Evolutionary conservation across 1,140 invertebrate species (phyloP).

Genomic region (Arion vulgaris): DNA sequence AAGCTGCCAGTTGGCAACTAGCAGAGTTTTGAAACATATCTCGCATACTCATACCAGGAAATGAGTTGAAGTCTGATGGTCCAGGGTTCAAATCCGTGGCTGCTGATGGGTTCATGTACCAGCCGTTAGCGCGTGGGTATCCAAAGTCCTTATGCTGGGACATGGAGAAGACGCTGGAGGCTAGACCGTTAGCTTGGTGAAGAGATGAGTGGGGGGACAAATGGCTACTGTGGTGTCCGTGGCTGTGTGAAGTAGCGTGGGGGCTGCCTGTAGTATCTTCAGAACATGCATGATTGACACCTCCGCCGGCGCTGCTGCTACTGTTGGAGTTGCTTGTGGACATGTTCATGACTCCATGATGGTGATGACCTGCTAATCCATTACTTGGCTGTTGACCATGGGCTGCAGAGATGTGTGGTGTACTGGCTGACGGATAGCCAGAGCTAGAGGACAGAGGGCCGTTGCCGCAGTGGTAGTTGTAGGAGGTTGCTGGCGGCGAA

Average conservation of each 20-base stretch:
- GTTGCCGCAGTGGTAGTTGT: slow-evolving; percentile 49
- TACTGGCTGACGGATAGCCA: slow-evolving; percentile 25
- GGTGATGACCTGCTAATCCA: slow-evolving; percentile 25
- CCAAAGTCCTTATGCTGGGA: slow-evolving; percentile 47
- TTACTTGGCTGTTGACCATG: slow-evolving; percentile 21
- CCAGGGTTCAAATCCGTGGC: slow-evolving; percentile 57
- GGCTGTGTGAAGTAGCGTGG: slow-evolving; percentile 52
- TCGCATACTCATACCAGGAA: slow-evolving; percentile 60
- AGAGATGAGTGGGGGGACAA: slow-evolving; percentile 37
- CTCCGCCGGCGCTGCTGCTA: slow-evolving; percentile 44
- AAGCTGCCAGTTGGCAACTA: slow-evolving; percentile 68
- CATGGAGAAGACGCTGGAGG: slow-evolving; percentile 52
- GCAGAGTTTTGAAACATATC: slow-evolving; percentile 57
- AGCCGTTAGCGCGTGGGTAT: slow-evolving; percentile 59
- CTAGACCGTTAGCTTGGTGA: slow-evolving; percentile 58
- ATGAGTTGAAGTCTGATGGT: slow-evolving; percentile 51
- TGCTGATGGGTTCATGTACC: slow-evolving; percentile 62
- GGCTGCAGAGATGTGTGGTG: slow-evolving; percentile 1
- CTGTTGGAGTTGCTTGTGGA: slow-evolving; percentile 42
- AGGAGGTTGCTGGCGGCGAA: slow-evolving; percentile 43
- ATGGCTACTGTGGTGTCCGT: slow-evolving; percentile 43
- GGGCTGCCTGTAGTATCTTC: slow-evolving; percentile 51
- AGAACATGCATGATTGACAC: slow-evolving; percentile 40
- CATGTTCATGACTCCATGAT: slow-evolving; percentile 44
- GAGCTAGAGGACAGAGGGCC: slow-evolving; percentile 1